Percentiles rank a stretch among this genome's conserved stretches.
These are phyloP conservation scores for Myrmophylax atrothorax DNA, from an alignment of 2,113 vertebrate species.

Conservation along the genomic window DNA sequence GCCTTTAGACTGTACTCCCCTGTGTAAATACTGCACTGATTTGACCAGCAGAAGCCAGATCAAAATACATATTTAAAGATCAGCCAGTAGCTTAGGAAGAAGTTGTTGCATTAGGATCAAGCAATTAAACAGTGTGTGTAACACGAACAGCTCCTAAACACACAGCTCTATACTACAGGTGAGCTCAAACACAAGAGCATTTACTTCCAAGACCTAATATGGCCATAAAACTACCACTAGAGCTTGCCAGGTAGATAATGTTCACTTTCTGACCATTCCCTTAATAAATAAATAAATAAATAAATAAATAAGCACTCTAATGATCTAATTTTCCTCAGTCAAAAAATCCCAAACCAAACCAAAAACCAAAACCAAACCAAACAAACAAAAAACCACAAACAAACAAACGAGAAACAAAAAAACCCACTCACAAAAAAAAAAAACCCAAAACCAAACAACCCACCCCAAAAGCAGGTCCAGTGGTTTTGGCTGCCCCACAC, in stretches of 20 bases:
- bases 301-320: not conserved
- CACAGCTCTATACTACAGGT: not conserved
- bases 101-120: not conserved
- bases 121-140: not conserved
- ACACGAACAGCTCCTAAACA: not conserved
- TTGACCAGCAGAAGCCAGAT: not conserved
- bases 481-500: not conserved
- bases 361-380: not conserved
- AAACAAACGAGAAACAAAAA: not conserved
- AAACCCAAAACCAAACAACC: too few species aligned
- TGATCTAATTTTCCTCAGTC: not conserved
- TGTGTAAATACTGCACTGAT: not conserved
- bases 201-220: not conserved
- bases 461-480: not conserved
- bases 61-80: not conserved
- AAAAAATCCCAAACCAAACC: not conserved
- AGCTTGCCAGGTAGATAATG: not conserved
- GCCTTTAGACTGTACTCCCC: not conserved
- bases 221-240: not conserved
- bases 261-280: not conserved
- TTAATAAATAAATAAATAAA: too few species aligned
- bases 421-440: too few species aligned
- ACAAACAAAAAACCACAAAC: not conserved
- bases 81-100: not conserved
- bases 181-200: not conserved